Evolutionary conservation across 2,888 invertebrate genomes (phyloP), one percentile per base, ranked within the genome.

Genomic region (Thysanoteuthis rhombus): DNA sequence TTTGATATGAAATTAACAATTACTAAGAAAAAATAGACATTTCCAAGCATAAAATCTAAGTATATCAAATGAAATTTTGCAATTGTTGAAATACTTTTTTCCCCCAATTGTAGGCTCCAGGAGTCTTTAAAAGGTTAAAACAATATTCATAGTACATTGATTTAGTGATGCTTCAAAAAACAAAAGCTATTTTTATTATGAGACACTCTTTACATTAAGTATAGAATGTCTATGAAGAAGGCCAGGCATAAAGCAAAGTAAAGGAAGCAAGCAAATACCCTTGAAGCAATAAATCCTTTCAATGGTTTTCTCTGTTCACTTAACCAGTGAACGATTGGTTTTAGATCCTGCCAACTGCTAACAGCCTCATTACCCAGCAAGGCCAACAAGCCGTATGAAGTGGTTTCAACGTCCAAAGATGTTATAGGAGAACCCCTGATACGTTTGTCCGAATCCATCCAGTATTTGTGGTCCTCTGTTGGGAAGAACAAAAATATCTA

Each of bases 381-480:
- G 0, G 98, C 98, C 93, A 99, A 97, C 93, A 99, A 97, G 0
- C 98, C 98, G 97, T 99, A 99, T 0, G 99, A 98, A 0, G 99
- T 99, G 95, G 98, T 98, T 97, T 98, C 98, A 19, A 99, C 98
- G 94, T 98, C 98, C 4, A 98, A 97, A 0, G 98, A 98, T 94
- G 98, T 98, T 0, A 98, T 32, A 92, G 32, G 32, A 92, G 5
- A 40, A n/a, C 32, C 32, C 6, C 16, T 45, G 32, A 12, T 45
- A 4, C 6, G 36, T 10, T 12, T 45, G 19, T 45, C 32, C 19
- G 42, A 92, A n/a, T 92, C 45, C 40, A 92, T 45, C 92, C 92
- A 92, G 22, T 45, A 92, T 42, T 40, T 92, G 32, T n/a, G 22
- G 32, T 32, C 42, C 32, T n/a, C 92, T 92, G 92, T 42, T 19